Evolutionary conservation across 2,888 invertebrate genomes (phyloP).

Genomic region (Leptarthrus brevirostris): DNA sequence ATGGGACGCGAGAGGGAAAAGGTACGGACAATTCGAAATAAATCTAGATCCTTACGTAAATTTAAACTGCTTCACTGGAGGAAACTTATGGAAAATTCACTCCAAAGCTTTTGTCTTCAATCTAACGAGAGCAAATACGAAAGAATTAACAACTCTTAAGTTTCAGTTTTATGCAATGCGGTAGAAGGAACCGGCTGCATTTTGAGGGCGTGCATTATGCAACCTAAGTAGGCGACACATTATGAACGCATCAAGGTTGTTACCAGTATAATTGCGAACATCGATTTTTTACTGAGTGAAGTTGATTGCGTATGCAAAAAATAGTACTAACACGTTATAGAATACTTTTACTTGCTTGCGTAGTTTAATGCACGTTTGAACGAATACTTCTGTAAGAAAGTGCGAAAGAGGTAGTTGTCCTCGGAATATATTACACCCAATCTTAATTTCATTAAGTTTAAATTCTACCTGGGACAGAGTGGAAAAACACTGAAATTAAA

Average conservation of each 20-base stretch:
- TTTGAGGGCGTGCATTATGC: background rate
- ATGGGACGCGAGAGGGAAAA: background rate
- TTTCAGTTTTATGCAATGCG: conserved; percentile 29
- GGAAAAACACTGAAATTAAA: too few relatives aligned
- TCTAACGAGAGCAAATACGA: conserved; percentile 1
- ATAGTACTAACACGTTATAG: too few relatives aligned
- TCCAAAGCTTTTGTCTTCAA: conserved; percentile 28
- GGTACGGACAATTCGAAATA: too few relatives aligned
- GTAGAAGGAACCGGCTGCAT: background rate
- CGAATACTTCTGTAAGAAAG: too few relatives aligned
- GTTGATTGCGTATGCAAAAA: too few relatives aligned
- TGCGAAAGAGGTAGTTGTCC: too few relatives aligned
- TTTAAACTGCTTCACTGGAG: conserved; percentile 2
- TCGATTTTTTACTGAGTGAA: too few relatives aligned
- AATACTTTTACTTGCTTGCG: too few relatives aligned
- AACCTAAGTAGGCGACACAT: conserved; percentile 10
- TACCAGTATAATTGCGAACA: background rate
- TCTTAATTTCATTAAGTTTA: too few relatives aligned
- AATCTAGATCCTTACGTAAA: background rate
- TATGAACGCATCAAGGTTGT: conserved; percentile 31
- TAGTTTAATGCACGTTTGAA: too few relatives aligned
- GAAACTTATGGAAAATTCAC: conserved; percentile 6
- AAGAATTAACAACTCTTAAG: conserved; percentile 20
- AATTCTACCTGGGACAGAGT: too few relatives aligned
- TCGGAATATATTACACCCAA: too few relatives aligned